Evolutionary conservation across 2,888 invertebrate genomes (phyloP), one percentile per base, ranked within the genome.

Genomic region (Caradrina kadenii): DNA sequence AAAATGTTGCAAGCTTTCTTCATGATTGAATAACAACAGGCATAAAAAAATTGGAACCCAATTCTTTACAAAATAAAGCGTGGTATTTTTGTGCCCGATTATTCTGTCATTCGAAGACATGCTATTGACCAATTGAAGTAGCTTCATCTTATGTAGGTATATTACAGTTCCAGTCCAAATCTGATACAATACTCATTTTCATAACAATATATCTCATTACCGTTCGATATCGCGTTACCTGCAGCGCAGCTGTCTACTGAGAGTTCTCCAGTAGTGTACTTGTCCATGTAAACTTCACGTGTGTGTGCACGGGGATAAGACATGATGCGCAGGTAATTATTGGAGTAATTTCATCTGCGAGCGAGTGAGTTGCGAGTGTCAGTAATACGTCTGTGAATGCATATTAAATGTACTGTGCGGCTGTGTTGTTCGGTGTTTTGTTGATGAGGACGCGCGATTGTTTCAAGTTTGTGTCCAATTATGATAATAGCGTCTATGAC

Each of bases 271-370:
- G 59, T 49, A 17, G 7, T 22, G 52, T 0, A 17, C 3, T 60
- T 1, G 22, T 79, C 69, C 22, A 0, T 61, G n/a, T 45, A 10
- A n/a, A 0, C 15, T 21, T 22, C 11, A 45, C 50, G 61, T n/a
- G 49, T 55, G 65, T 59, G 68, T 63, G 42, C 26, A 53, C 21
- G 26, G 62, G 63, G 60, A 63, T 63, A 64, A 65, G 62, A 65
- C 55, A 77, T 69, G 69, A 63, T 77, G 61, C 63, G 65, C 49
- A 50, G 74, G 74, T 79, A 73, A 79, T 77, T 79, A 74, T 65
- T 79, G 69, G 49, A 65, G 75, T 73, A 73, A 77, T 77, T 77
- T 73, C 63, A 69, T 73, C 55, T 69, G 61, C 62, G 52, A 62
- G 55, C 22, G 74, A 54, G 59, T 74, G 58, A 49, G 55, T 48